Evolutionary conservation across 2,797 vertebrate species (phyloP), one percentile per base, ranked within the genome.

Genomic region (Anniella stebbinsi): DNA sequence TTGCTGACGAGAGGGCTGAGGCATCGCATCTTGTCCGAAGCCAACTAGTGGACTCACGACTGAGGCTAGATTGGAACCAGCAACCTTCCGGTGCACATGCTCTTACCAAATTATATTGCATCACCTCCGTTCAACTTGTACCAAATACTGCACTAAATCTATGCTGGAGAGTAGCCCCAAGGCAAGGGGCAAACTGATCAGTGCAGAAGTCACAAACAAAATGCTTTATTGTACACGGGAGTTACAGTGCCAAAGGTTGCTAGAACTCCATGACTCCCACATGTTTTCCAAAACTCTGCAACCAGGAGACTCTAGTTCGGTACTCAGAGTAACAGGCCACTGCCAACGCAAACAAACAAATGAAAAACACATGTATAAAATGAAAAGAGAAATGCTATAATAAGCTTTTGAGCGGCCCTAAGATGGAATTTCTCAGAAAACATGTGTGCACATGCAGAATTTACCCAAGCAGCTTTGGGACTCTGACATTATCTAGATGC

Each of bases 71-170:
- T 48, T 83, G n/a, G 30, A 88, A 15, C 30, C 54, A 83, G 21
- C 30, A 76, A 11, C 6, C 67, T 75, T 23, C 60, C 73, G 67
- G 48, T 1, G 28, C 21, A n/a, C 17, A 36, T 10, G 11, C 36
- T 45, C 45, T 2, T 17, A 82, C 51, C 45, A 48, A 15, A 21
- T n/a, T n/a, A 21, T 25, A 36, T 36, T 81, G 33, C 80, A 84
- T 38, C 77, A 87, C 36, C 0, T 0, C 72, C 54, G 17, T 3
- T 0, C 0, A 0, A 0, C 17, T 33, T 76, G 36, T 89, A 89
- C n/a, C 77, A 51, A 5, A 45, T 57, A 89, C 67, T 45, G 41
- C 23, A 28, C 9, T n/a, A n/a, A 63, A 80, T 73, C 66, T 87
- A n/a, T 2, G 7, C 88, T 17, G n/a, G 84, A 85, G 23, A 63